Conservation (phyloP, 2,888 invertebrate species). For the Esperia sulphurella region DNA sequence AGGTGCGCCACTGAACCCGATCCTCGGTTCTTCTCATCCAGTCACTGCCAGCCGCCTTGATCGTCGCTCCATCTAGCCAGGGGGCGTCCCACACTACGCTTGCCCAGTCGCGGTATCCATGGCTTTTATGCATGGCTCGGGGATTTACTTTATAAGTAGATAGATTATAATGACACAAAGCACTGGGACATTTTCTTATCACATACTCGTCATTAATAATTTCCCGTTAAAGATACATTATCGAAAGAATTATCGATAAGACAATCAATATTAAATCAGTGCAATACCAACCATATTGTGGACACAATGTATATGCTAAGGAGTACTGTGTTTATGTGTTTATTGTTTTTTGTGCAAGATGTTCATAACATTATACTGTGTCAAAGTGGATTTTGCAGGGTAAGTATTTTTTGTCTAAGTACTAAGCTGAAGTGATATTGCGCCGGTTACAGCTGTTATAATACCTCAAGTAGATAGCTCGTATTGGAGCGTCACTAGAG, state of each 20-base stretch:
- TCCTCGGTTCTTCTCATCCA: too few species aligned
- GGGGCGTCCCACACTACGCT: too few species aligned
- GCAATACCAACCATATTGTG: slow-evolving; percentile 13
- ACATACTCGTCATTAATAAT: background rate
- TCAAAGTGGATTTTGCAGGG: slow-evolving; percentile 53
- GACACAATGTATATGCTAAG: slow-evolving; percentile 37
- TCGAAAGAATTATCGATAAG: background rate
- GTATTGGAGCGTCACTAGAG: too few species aligned
- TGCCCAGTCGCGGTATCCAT: too few species aligned
- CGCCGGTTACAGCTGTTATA: too few species aligned
- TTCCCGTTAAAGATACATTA: background rate
- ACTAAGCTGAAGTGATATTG: too few species aligned
- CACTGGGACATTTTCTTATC: background rate
- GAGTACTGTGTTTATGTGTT: slow-evolving; percentile 32
- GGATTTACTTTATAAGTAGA: background rate
- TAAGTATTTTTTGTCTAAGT: slow-evolving; percentile 28
- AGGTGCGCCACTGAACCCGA: too few species aligned
- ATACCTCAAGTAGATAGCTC: too few species aligned
- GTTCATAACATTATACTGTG: slow-evolving; percentile 39
- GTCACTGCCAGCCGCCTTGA: too few species aligned
- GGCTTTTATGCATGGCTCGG: too few species aligned
- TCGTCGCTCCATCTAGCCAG: too few species aligned
- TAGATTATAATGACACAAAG: background rate
- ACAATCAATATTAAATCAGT: slow-evolving; percentile 33
- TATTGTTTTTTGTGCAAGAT: slow-evolving; percentile 19